Base-by-base conservation (phyloP, 2,797 vertebrate genomes). In the Lophura swinhoii region DNA sequence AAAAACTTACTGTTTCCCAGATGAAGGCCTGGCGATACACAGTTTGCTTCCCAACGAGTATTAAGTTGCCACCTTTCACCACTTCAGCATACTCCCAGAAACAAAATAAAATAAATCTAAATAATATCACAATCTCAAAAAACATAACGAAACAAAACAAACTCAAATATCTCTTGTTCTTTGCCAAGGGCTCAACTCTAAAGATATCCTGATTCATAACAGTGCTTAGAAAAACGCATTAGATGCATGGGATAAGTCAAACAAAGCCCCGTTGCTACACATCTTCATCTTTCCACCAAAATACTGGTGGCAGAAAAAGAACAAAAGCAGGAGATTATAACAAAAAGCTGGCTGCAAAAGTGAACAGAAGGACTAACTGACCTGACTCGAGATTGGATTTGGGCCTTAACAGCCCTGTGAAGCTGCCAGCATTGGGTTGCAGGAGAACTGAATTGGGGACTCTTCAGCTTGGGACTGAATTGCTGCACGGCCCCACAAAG, bases 361-460 rank as follows among this genome's bases (percentile, higher is more conserved):
- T 5, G 75, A 91, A 66, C 87, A 91, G 87, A 89, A 91, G 92
- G 89, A 88, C 93, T 79, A 94, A 95, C 87, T 74, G 94, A 92
- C 89, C 58, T 67, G 80, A 88, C 85, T 82, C 3, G 4, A 75
- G 72, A 90, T 15, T 73, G 90, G 80, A 86, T 84, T 92, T 88
- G 73, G 73, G 76, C 55, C 87, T 90, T 93, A 94, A 88, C 58
- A 90, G 21, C 46, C 62, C 60, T 23, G 11, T 9, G 39, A 29
- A 91, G 56, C 41, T 87, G 79, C n/a, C 51, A 71, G 48, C 39
- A 12, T 5, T 58, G 58, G 43, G 82, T 79, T 90, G 91, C 73
- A 79, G 41, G 28, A 74, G 66, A 78, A 83, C 85, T 3, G 9
- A 39, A 56, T 15, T 62, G 72, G 51, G 62, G 48, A 24, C 48